Percentiles rank a stretch among this genome's conserved stretches.
These are phyloP conservation scores for Bombus sibiricus DNA, from an alignment of 1,140 invertebrate species.

Conservation along the genomic window DNA sequence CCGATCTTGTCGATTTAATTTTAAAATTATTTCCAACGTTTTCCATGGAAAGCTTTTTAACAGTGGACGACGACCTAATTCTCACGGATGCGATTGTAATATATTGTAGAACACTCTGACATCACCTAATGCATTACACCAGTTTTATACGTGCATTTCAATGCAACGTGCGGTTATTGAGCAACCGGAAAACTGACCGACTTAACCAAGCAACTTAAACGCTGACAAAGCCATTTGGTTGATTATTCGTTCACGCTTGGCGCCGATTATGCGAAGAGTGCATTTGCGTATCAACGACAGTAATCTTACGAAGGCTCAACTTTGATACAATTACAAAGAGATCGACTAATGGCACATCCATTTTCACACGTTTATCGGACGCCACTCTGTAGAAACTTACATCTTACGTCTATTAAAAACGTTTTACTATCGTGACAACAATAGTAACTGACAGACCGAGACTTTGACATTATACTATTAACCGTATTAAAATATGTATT, in stretches of 20 bases:
- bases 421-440: background rate
- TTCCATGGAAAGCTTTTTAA: too few relatives aligned
- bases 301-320: constrained; percentile 37
- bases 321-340: constrained; percentile 43
- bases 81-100: background rate
- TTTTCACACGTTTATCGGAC: background rate
- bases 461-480: too few relatives aligned
- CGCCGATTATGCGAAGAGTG: constrained; percentile 45
- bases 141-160: constrained; percentile 9
- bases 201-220: constrained; percentile 33
- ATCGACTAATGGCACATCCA: constrained; percentile 22
- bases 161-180: constrained; percentile 24
- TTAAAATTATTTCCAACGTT: too few relatives aligned
- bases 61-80: background rate
- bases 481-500: background rate
- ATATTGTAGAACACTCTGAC: background rate
- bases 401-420: background rate
- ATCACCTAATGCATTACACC: background rate
- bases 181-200: constrained; percentile 58
- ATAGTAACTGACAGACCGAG: background rate
- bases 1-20: too few relatives aligned
- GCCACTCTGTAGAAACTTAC: background rate
- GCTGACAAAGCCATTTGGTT: constrained; percentile 44
- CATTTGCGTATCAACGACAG: constrained; percentile 57
- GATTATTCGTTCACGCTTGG: constrained; percentile 37